Conservation (phyloP, 2,797 vertebrate genomes). For the Selene dorsalis region DNA sequence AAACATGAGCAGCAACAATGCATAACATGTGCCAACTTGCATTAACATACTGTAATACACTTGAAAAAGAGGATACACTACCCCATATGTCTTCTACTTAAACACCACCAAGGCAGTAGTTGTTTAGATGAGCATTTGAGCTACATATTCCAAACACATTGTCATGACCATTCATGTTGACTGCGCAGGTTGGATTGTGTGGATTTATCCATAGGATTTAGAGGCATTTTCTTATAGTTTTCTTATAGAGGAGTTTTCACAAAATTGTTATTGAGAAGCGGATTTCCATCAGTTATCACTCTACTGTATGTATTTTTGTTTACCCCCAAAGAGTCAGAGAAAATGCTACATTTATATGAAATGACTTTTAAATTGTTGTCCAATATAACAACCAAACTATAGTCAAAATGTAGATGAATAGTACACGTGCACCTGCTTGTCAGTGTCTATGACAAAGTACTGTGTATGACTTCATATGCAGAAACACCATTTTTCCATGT, state of each 20-base stretch:
- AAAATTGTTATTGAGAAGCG: background rate
- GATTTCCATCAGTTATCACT: background rate
- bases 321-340: conserved; percentile 3
- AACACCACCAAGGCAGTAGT: too few species aligned
- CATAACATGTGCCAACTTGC: conserved; percentile 13
- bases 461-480: conserved; percentile 4
- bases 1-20: conserved; percentile 18
- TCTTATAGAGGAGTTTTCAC: too few species aligned
- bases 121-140: too few species aligned
- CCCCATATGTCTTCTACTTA: background rate
- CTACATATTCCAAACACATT: too few species aligned
- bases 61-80: conserved; percentile 13
- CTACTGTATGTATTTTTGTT: conserved; percentile 15
- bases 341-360: conserved; percentile 24
- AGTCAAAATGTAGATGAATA: conserved; percentile 19
- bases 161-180: too few species aligned
- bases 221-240: too few species aligned
- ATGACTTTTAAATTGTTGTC: conserved; percentile 27
- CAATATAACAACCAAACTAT: conserved; percentile 52
- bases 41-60: conserved; percentile 26
- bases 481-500: background rate
- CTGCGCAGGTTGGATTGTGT: too few species aligned
- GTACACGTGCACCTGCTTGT: background rate
- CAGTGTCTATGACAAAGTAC: conserved; percentile 6
- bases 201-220: too few species aligned